These are phyloP conservation scores for Arctia plantaginis DNA, from an alignment of 2,888 invertebrate genomes.

Conservation along the genomic window DNA sequence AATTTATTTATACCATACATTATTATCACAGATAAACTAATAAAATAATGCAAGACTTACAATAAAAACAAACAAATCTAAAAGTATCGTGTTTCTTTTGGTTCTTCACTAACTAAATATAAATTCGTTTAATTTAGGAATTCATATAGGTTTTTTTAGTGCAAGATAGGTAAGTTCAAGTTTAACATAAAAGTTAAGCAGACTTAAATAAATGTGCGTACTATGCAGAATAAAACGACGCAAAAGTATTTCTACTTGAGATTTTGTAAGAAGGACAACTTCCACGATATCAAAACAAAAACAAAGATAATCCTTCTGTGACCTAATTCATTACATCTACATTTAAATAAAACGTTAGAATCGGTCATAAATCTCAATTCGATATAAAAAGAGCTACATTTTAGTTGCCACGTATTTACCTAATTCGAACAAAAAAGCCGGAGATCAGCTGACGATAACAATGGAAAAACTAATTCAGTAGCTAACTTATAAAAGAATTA, in stretches of 20 bases:
- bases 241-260: no score
- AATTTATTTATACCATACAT: no score
- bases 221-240: no score
- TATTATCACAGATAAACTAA: no score
- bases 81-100: not conserved
- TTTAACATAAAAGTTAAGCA: not conserved
- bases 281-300: not conserved
- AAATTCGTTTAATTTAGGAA: not conserved
- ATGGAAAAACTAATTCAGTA: no score
- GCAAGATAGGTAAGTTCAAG: not conserved
- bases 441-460: conserved; percentile 49
- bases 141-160: not conserved
- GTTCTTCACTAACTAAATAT: not conserved
- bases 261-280: not conserved
- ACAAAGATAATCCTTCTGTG: not conserved
- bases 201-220: not conserved
- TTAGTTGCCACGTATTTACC: conserved; percentile 28
- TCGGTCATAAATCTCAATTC: conserved; percentile 26
- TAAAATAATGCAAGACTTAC: no score
- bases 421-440: conserved; percentile 46
- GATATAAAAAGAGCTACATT: conserved; percentile 22
- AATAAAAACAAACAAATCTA: no score
- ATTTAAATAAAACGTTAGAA: conserved; percentile 10
- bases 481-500: no score
- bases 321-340: conserved; percentile 10